phyloP scores from a whole-genome alignment of 2,797 vertebrate species.

The Lepilemur septentrionalis region DNA sequence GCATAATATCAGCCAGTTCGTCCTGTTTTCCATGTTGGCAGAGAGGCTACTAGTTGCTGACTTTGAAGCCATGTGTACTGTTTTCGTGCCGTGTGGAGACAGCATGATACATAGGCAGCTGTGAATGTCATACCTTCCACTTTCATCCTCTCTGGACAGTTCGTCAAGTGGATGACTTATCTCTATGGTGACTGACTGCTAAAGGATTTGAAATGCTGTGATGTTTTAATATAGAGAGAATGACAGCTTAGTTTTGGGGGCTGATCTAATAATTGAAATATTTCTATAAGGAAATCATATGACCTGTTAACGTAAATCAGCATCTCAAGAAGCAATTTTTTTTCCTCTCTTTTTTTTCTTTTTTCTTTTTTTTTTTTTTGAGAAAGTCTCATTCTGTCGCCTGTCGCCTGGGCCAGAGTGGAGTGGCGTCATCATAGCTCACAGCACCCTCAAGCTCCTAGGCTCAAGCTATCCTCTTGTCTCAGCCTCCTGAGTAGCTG shows the following conservation, averaged over 20 bases:
- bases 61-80: not conserved
- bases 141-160: not conserved
- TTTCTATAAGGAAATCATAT: not conserved
- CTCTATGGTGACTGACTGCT: not conserved
- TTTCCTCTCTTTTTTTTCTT: too few species aligned
- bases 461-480: too few species aligned
- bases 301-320: not conserved
- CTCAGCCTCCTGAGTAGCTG: too few species aligned
- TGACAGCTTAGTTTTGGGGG: not conserved
- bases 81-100: not conserved
- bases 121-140: not conserved
- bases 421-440: too few species aligned
- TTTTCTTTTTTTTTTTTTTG: too few species aligned
- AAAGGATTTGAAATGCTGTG: not conserved
- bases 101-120: not conserved
- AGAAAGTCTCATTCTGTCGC: too few species aligned
- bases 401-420: too few species aligned
- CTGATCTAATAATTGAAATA: not conserved
- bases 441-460: too few species aligned
- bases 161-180: not conserved
- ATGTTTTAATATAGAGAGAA: not conserved
- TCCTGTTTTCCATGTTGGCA: not conserved
- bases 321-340: not conserved
- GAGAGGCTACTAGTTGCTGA: not conserved
- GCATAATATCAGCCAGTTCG: too few species aligned